phyloP scores from a whole-genome alignment of 2,797 vertebrate genomes.

The Enteromius radiatus region DNA sequence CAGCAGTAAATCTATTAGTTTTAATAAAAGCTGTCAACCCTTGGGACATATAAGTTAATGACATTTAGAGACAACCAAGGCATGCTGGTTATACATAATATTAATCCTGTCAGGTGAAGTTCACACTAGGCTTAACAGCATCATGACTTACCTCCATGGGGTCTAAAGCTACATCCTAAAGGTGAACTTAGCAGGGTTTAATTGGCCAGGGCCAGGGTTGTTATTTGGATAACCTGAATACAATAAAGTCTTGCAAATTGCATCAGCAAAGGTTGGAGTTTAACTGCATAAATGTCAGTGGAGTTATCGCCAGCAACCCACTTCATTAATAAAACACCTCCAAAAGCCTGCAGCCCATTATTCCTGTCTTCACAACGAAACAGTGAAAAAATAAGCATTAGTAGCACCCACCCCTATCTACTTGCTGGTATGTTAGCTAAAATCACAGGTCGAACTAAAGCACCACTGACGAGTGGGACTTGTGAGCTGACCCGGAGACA shows the following conservation, averaged over 20 bases:
- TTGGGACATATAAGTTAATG: neutral
- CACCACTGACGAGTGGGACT: neutral
- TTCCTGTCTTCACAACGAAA: neutral
- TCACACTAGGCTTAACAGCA: neutral
- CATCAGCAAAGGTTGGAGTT: conserved; percentile 32
- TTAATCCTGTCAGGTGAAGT: conserved; percentile 3
- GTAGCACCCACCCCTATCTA: neutral
- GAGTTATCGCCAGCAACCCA: conserved; percentile 22
- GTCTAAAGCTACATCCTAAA: neutral
- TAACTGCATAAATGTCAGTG: conserved; percentile 19
- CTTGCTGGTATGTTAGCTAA: neutral
- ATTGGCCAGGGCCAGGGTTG: conserved; percentile 3
- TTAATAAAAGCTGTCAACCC: neutral
- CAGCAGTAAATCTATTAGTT: neutral
- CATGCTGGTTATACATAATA: neutral
- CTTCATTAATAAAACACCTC: conserved; percentile 44
- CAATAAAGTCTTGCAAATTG: conserved; percentile 7
- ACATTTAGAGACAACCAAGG: neutral
- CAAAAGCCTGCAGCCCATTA: conserved; percentile 16
- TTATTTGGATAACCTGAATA: conserved; percentile 30
- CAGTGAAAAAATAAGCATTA: neutral
- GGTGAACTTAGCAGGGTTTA: neutral
- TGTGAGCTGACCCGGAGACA: neutral
- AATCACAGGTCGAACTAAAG: neutral
- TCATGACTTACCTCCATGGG: neutral